phyloP scores from a whole-genome alignment of 1,140 invertebrate genomes.

The Drosophila kohkoa region DNA sequence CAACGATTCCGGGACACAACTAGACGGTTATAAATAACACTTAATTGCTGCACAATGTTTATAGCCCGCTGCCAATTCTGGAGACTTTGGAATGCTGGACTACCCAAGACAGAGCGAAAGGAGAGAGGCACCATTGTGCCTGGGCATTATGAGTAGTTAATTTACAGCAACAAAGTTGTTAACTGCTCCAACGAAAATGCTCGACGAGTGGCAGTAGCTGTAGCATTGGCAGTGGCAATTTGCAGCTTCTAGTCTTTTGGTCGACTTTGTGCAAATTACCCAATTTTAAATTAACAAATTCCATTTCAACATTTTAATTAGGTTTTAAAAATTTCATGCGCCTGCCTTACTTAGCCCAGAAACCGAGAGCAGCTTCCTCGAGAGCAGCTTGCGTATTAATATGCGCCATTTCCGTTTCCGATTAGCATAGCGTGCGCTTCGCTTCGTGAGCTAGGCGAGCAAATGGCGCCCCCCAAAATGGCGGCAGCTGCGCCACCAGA shows the following conservation, averaged over 20 bases:
- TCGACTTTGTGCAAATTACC: conserved; percentile 70
- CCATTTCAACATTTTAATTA: conserved; percentile 83
- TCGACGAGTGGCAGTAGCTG: conserved; percentile 20
- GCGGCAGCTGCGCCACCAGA: conserved; percentile 67
- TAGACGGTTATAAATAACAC: conserved; percentile 77
- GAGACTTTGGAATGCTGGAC: conserved; percentile 31
- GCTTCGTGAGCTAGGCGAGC: conserved; percentile 42
- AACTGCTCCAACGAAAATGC: conserved; percentile 47
- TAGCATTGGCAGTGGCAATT: conserved; percentile 9
- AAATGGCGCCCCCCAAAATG: conserved; percentile 61
- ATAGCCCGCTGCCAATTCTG: conserved; percentile 59
- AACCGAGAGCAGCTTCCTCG: conserved; percentile 58
- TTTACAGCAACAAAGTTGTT: conserved; percentile 80
- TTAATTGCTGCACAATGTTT: conserved; percentile 79
- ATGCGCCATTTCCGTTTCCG: conserved; percentile 82
- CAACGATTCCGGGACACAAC: conserved; percentile 26
- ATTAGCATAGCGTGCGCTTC: conserved; percentile 69
- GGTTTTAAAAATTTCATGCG: conserved; percentile 82
- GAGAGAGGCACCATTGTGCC: conserved; percentile 24
- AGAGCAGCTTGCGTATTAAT: conserved; percentile 81
- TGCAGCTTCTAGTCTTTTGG: conserved; percentile 29
- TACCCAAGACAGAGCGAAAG: neutral
- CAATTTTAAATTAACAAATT: conserved; percentile 84
- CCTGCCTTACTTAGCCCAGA: conserved; percentile 42
- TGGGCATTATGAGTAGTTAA: conserved; percentile 80